phyloP scores from a whole-genome alignment of 2,113 vertebrate species.

The Myrmophylax atrothorax region DNA sequence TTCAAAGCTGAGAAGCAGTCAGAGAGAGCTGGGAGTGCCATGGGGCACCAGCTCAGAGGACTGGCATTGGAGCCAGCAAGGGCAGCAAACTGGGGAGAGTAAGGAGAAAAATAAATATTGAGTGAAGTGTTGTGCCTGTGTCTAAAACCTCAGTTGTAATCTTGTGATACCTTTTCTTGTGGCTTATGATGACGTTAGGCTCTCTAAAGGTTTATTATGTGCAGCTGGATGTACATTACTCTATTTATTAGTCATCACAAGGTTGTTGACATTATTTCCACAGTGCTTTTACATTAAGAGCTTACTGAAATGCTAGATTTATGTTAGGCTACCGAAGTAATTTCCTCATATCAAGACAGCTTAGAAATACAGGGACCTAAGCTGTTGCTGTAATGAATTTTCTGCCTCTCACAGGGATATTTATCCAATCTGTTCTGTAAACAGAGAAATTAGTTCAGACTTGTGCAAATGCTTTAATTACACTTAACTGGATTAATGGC shows the following conservation, averaged over 20 bases:
- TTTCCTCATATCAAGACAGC: conserved; percentile 61
- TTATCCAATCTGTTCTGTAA: conserved; percentile 66
- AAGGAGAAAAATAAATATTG: neutral
- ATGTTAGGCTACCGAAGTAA: conserved; percentile 44
- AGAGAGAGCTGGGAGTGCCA: neutral
- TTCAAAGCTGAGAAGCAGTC: neutral
- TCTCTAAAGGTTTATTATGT: conserved; percentile 48
- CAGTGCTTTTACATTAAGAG: conserved; percentile 52
- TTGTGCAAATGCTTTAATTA: conserved; percentile 64
- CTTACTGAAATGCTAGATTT: conserved; percentile 51
- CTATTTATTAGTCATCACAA: conserved; percentile 58
- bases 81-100: neutral
- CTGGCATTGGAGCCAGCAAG: neutral
- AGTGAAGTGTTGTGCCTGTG: neutral
- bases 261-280: conserved; percentile 61
- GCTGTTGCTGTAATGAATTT: conserved; percentile 62
- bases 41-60: neutral
- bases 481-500: conserved; percentile 61
- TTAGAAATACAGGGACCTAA: conserved; percentile 58
- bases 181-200: conserved; percentile 10
- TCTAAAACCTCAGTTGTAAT: neutral
- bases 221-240: conserved; percentile 43
- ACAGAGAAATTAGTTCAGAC: conserved; percentile 61
- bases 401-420: conserved; percentile 58
- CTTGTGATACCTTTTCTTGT: conserved; percentile 24